These are phyloP conservation scores for Harpalus rufipes DNA, from an alignment of 2,888 invertebrate species.

Conservation along the genomic window DNA sequence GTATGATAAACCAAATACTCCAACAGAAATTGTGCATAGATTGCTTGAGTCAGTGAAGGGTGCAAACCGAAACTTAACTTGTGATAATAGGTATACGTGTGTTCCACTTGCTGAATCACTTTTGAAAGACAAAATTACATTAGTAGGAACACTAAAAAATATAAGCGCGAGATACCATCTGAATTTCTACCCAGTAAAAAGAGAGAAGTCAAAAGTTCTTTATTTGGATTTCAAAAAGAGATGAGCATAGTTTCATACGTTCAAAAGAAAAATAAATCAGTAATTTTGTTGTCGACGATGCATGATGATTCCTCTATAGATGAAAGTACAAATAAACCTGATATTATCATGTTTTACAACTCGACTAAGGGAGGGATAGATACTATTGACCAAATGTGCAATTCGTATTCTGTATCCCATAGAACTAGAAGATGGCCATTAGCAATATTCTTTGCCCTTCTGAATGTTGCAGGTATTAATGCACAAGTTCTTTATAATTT, in stretches of 20 bases:
- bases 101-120: neutral
- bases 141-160: constrained; percentile 5
- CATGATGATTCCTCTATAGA: neutral
- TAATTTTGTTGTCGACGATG: neutral
- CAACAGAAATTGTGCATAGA: neutral
- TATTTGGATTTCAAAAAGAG: neutral
- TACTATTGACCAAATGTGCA: neutral
- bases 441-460: too few relatives aligned
- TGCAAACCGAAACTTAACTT: neutral
- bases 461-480: too few relatives aligned
- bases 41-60: too few relatives aligned
- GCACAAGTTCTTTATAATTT: too few relatives aligned
- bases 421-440: neutral
- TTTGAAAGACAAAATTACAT: neutral
- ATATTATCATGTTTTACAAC: neutral
- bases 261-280: neutral
- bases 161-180: constrained; percentile 17
- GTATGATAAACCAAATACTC: neutral
- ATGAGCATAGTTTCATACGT: neutral
- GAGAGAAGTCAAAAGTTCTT: neutral
- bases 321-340: neutral
- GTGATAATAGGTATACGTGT: neutral
- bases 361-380: neutral
- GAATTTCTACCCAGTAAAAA: neutral
- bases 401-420: neutral